Evolutionary conservation across 2,113 vertebrate species (phyloP), one percentile per base, ranked within the genome.

Genomic region (Nothocercus nigrocapillus): DNA sequence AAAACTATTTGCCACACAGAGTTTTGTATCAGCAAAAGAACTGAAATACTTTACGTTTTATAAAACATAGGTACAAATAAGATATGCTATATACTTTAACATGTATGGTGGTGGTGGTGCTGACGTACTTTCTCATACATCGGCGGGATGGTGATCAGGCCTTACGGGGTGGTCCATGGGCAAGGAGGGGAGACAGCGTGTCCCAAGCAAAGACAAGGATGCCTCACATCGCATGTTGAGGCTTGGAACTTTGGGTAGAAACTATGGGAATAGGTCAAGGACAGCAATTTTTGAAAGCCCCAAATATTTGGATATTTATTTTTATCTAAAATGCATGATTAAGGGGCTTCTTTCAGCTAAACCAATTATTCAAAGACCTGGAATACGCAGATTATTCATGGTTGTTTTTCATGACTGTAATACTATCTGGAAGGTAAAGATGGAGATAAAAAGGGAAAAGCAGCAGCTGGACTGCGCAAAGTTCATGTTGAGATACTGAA

Each of bases 1-100:
- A 99, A 83, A 98, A 98, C 70, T 93, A 99, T 95, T 97, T 99
- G 75, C 97, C 99, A 72, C 95, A 97, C 62, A 99, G 98, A 97
- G 97, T 98, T 69, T 82, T 98, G 72, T 94, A 97, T 89, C 72
- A 90, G 5, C 78, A 92, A 20, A 97, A 97, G 88, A 96, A 84
- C 59, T 97, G 83, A 98, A 75, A 7, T n/a, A 7, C 30, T 25
- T 10, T 42, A 56, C 6, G 27, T 66, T 7, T 42, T 76, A 53
- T 0, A 3, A 64, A 69, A 40, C 16, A 30, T 3, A 30, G 9
- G 8, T 45, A 42, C 30, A 40, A 42, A 49, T n/a, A 51, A 1
- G 53, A 5, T 10, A 24, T 5, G n/a, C 6, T 1, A 4, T 0
- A 0, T 81, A 36, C 45, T 86, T 77, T 17, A 82, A 34, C 1